These are phyloP conservation scores for Melanerpes aurifrons DNA, from an alignment of 2,113 vertebrate genomes.

Conservation along the genomic window DNA sequence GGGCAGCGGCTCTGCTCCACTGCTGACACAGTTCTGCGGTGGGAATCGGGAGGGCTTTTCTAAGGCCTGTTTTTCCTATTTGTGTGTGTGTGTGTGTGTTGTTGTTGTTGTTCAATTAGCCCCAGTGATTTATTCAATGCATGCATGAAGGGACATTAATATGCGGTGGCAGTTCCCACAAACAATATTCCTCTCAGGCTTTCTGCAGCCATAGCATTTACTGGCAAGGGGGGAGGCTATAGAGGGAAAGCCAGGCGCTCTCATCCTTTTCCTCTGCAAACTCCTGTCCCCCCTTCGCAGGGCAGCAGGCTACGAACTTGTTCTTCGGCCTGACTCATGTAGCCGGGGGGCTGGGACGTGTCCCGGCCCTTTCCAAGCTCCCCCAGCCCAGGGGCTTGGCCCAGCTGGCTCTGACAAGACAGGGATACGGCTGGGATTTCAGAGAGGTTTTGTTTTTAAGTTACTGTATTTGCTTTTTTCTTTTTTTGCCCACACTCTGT, in stretches of 20 bases:
- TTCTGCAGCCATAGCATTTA: slow-evolving; percentile 66
- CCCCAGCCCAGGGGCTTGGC: not conserved
- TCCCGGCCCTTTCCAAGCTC: not conserved
- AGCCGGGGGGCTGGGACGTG: slow-evolving; percentile 4
- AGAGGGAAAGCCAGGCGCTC: slow-evolving; percentile 25
- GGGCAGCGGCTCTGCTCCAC: slow-evolving; percentile 2
- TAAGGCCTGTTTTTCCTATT: slow-evolving; percentile 65
- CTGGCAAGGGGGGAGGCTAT: slow-evolving; percentile 41
- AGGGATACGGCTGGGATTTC: not conserved
- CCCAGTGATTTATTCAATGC: slow-evolving; percentile 89
- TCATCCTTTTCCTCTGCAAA: not conserved
- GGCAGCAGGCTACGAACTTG: not conserved
- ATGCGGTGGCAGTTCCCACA: slow-evolving; percentile 93
- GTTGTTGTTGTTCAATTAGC: slow-evolving; percentile 86
- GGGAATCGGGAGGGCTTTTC: slow-evolving; percentile 63
- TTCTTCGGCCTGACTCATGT: not conserved
- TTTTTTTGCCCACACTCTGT: not conserved
- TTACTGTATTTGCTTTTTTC: not conserved
- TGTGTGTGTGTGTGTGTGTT: not conserved
- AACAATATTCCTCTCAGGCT: slow-evolving; percentile 79
- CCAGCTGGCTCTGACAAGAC: not conserved
- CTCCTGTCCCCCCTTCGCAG: not conserved
- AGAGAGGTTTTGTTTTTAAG: not conserved
- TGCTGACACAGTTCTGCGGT: slow-evolving; percentile 44
- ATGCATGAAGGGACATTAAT: slow-evolving; percentile 91